Evolutionary conservation across 35 echinoderm and acorn worm species (phyloP).

Genomic region (Stichopus chloronotus): DNA sequence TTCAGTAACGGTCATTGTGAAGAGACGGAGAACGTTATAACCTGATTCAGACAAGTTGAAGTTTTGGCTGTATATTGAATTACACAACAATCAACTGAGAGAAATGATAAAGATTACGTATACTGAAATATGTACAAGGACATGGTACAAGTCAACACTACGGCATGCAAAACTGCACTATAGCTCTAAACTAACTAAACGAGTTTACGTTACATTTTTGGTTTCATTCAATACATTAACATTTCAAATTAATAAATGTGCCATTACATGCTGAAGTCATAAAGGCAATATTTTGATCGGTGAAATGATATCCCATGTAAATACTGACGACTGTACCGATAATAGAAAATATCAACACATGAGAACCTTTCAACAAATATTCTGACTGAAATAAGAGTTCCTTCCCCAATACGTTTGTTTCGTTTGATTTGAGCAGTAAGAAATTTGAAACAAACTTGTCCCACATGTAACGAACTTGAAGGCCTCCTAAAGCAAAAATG

Average conservation of each 20-base stretch:
- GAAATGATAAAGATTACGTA: too few species aligned
- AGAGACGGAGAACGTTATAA: too few species aligned
- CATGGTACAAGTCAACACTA: too few species aligned
- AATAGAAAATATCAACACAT: not conserved
- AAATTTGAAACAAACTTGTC: not conserved
- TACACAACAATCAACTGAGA: too few species aligned
- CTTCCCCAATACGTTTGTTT: not conserved
- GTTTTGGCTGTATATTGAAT: too few species aligned
- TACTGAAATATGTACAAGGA: too few species aligned
- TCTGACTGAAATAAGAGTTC: not conserved
- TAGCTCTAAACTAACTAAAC: too few species aligned
- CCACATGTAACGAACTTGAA: constrained; percentile 4
- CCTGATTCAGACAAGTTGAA: too few species aligned
- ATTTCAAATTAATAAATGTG: not conserved
- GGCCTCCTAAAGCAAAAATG: not conserved
- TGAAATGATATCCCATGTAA: constrained; percentile 1
- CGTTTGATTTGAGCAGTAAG: not conserved
- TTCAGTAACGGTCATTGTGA: too few species aligned
- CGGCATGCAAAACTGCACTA: too few species aligned
- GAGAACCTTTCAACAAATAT: not conserved
- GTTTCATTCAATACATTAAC: too few species aligned
- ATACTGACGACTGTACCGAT: not conserved
- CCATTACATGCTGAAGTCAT: not conserved
- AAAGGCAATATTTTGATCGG: not conserved
- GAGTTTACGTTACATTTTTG: too few species aligned